Base-by-base conservation (phyloP, 2,797 vertebrate genomes). In the Smutsia gigantea region DNA sequence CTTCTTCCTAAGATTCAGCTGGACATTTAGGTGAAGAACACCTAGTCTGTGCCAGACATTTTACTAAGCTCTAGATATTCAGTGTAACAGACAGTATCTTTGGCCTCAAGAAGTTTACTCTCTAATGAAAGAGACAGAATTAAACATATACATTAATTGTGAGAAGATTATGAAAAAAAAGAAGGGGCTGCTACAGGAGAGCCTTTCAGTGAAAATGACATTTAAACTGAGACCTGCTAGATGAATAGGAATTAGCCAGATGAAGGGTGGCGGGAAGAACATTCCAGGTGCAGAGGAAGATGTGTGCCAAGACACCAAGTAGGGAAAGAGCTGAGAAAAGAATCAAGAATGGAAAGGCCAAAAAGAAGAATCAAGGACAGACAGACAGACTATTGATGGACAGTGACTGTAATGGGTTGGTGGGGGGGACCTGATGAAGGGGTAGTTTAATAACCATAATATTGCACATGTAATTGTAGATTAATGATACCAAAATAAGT, bases 121-220 rank as follows among this genome's bases (percentile, higher is more conserved):
- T 86, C 25, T 93, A 86, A 83, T 92, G 37, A n/a, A 69, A 90
- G 31, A 92, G 12, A 87, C 42, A 90, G 42, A 85, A 89, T 37
- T 39, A 31, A n/a, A 68, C 78, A 68, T 71, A 27, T 89, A 23
- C 37, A 15, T 71, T 94, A 77, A 72, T 53, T 63, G 53, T 85
- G 61, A 90, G 21, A 79, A 57, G 55, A 68, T 95, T 68, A 68
- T 72, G 69, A 95, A 93, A 82, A 37, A 81, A 88, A 96, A 94
- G 31, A 93, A 92, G 27, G 82, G n/a, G 7, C 63, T 96, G 74
- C 78, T 90, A 10, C 69, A 59, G 57, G 46, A 88, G 17, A 94
- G 11, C 37, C 25, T 91, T 3, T 88, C 63, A 51, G 66, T 87
- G 46, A 66, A 83, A 74, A 19, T 51, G 51, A 77, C 53, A 53